phyloP scores from a whole-genome alignment of 2,888 invertebrate species.

The Hypolimnas misippus region DNA sequence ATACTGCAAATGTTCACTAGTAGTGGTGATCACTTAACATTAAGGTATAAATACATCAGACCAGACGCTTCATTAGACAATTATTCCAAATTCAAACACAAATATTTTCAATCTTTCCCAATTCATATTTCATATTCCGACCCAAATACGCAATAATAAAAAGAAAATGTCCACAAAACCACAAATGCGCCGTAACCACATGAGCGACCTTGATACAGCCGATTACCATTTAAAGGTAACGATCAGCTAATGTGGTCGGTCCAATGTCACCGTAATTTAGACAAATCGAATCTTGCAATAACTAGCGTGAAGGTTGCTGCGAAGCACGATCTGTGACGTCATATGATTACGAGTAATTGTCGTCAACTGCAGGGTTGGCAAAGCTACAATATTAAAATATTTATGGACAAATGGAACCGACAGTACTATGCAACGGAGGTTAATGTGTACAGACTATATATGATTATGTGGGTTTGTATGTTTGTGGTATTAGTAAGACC shows the following conservation, averaged over 20 bases:
- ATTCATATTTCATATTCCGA: not conserved
- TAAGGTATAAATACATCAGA: too few species aligned
- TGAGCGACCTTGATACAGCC: slow-evolving; percentile 27
- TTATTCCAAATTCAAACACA: too few species aligned
- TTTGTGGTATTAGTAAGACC: too few species aligned
- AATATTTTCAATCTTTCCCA: not conserved
- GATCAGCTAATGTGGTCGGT: slow-evolving; percentile 43
- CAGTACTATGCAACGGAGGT: too few species aligned
- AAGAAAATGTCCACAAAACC: slow-evolving; percentile 1
- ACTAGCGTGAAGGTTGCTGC: slow-evolving; percentile 70
- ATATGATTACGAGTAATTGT: slow-evolving; percentile 69
- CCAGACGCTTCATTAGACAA: too few species aligned
- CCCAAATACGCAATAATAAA: not conserved
- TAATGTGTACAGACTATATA: too few species aligned
- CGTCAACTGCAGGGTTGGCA: slow-evolving; percentile 63
- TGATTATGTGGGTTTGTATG: too few species aligned
- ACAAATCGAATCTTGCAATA: slow-evolving; percentile 52
- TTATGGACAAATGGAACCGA: too few species aligned
- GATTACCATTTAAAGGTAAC: slow-evolving; percentile 40
- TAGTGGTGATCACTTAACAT: too few species aligned
- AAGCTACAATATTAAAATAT: not conserved
- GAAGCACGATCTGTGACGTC: slow-evolving; percentile 70
- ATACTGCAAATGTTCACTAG: too few species aligned
- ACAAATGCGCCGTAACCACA: slow-evolving; percentile 28
- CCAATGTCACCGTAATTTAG: slow-evolving; percentile 53